Percentiles rank a stretch among this genome's conserved stretches.
Conservation (phyloP, 1,140 invertebrate species). For the Glossosoma conforme region DNA sequence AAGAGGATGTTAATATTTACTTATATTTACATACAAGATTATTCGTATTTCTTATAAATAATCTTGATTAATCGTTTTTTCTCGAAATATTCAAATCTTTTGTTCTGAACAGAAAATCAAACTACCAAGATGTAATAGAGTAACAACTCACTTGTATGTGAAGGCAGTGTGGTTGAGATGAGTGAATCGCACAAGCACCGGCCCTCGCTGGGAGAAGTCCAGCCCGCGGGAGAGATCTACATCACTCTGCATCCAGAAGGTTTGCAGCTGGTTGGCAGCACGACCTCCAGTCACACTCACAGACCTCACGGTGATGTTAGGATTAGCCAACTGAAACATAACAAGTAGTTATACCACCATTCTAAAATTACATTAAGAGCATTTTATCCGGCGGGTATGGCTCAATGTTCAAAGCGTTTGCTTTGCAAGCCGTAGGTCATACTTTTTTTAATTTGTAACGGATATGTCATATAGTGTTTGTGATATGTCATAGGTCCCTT, state of each 20-base stretch:
- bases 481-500: neutral
- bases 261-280: slow-evolving; percentile 43
- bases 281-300: slow-evolving; percentile 35
- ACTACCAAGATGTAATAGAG: no score
- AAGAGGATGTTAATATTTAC: no score
- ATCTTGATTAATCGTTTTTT: no score
- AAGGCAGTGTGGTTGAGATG: slow-evolving; percentile 63
- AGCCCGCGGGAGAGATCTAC: slow-evolving; percentile 57
- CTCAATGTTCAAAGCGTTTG: no score
- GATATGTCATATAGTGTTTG: neutral
- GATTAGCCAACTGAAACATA: slow-evolving; percentile 38
- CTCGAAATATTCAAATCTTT: no score
- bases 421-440: neutral
- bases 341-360: neutral
- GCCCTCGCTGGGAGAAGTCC: slow-evolving; percentile 53
- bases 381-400: no score
- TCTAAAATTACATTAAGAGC: no score
- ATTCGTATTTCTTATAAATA: no score
- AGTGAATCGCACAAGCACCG: slow-evolving; percentile 54
- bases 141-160: slow-evolving; percentile 45
- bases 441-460: neutral
- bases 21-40: no score
- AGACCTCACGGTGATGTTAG: slow-evolving; percentile 28
- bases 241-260: slow-evolving; percentile 59
- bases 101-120: no score